Evolutionary conservation across 2,797 vertebrate genomes (phyloP), one percentile per base, ranked within the genome.

Genomic region (Semaprochilodus insignis): DNA sequence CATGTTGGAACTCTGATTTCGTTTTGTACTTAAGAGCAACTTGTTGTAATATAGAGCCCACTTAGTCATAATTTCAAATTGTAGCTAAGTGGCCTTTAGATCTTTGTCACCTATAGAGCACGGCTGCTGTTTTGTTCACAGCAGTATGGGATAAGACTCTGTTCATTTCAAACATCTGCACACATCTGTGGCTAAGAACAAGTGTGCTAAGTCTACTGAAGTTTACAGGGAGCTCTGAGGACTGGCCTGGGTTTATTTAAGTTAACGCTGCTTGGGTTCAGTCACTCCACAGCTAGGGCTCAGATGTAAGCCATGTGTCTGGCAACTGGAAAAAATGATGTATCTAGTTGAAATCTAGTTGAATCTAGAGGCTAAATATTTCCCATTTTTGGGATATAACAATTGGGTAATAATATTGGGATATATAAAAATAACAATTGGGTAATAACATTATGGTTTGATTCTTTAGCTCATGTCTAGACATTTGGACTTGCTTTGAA

Each of bases 241-340:
- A 57, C 66, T 71, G 69, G 44, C 23, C 31, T 74, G 34, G 54
- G 73, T 82, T 65, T 80, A 71, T 77, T 76, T 77, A 44, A 44
- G 66, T 77, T 71, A 80, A 65, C 66, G 66, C 74, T 57, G 34
- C 34, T 81, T 77, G 72, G 66, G 34, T 66, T 34, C 65, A 36
- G 31, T 62, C 40, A 13, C 13, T 80, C 36, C 19, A 4, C 73
- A 63, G 17, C 25, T 59, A 36, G 60, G 48, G 16, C 48, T 74
- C 16, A 52, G 27, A 60, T 36, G 52, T 65, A 74, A 48, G 76
- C 69, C 52, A 70, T 48, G 57, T 80, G 77, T 31, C 19, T 31
- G 3, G 57, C 2, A 48, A 48, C 8, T 48, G 44, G 44, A 48
- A 48, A 48, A 13, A 48, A 48, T 48, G 1, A 31, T 31, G 31